phyloP scores from a whole-genome alignment of 1,140 invertebrate genomes.

The Ceratosolen solmsi region DNA sequence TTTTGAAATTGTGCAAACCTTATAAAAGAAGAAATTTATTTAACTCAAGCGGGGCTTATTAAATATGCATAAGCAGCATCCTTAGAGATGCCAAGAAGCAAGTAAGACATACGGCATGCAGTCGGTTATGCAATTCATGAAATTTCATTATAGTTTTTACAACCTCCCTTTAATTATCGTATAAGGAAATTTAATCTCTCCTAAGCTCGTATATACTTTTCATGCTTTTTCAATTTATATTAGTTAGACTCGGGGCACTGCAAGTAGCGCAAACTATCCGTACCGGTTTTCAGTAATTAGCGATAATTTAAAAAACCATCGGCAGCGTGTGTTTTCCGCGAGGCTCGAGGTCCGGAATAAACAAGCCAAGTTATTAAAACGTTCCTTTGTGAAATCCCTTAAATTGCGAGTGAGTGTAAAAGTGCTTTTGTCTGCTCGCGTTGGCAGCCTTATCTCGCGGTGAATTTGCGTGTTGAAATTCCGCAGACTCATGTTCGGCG shows the following conservation, averaged over 20 bases:
- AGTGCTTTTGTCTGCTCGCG: neutral
- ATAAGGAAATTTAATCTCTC: constrained; percentile 8
- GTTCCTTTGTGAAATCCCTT: neutral
- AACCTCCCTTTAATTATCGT: constrained; percentile 4
- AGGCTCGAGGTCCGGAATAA: neutral
- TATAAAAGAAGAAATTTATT: neutral
- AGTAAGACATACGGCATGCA: neutral
- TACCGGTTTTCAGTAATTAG: constrained; percentile 17
- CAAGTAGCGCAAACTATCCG: neutral
- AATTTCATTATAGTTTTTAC: constrained; percentile 22
- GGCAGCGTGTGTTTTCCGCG: neutral
- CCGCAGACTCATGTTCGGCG: neutral
- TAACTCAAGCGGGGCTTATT: neutral
- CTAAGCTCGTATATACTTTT: neutral
- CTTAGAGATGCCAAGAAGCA: neutral
- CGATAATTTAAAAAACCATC: neutral
- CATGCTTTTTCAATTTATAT: constrained; percentile 13
- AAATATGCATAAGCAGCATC: neutral
- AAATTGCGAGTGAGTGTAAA: neutral
- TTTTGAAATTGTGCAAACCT: neutral
- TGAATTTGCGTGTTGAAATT: constrained; percentile 18
- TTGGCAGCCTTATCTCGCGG: neutral
- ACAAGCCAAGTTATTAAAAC: neutral
- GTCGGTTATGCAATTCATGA: constrained; percentile 4
- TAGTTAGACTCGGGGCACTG: neutral